A percentile compares a stretch with the other conserved stretches of the same genome.
phyloP scores from a whole-genome alignment of 2,113 vertebrate species.

The Varanus salvator region DNA sequence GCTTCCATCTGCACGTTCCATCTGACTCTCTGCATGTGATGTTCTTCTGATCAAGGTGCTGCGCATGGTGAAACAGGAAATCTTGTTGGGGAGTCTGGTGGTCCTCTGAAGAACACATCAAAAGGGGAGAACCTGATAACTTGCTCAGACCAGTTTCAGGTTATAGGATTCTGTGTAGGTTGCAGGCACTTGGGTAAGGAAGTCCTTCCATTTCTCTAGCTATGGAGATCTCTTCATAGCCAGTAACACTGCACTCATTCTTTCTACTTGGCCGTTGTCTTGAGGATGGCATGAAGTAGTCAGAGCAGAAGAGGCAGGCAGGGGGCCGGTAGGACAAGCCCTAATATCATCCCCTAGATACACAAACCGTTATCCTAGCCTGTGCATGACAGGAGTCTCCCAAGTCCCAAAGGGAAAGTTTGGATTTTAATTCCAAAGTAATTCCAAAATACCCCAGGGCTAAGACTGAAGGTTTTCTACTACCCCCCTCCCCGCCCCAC shows the following conservation, averaged over 20 bases:
- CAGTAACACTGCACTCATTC: slow-evolving; percentile 52
- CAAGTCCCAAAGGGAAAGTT: too few species aligned
- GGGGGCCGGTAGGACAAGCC: too few species aligned
- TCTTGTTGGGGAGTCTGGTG: background rate
- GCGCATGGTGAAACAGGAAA: background rate
- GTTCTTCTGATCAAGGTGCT: background rate
- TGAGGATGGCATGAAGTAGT: background rate
- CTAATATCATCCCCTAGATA: background rate
- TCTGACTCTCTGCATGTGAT: background rate
- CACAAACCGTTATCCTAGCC: background rate
- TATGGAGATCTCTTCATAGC: slow-evolving; percentile 12
- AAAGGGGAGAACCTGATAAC: background rate
- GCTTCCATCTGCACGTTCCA: background rate
- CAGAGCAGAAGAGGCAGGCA: too few species aligned
- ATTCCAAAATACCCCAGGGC: too few species aligned
- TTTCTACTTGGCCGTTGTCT: slow-evolving; percentile 22
- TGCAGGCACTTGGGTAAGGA: slow-evolving; percentile 14
- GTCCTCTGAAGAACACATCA: background rate
- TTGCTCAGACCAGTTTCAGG: background rate
- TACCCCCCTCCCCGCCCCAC: too few species aligned
- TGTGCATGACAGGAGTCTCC: background rate
- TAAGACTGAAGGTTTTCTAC: too few species aligned
- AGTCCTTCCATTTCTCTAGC: background rate
- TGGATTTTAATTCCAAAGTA: too few species aligned
- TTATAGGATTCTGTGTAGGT: background rate